phyloP scores from a whole-genome alignment of 2,888 invertebrate species.

The Tineola bisselliella region DNA sequence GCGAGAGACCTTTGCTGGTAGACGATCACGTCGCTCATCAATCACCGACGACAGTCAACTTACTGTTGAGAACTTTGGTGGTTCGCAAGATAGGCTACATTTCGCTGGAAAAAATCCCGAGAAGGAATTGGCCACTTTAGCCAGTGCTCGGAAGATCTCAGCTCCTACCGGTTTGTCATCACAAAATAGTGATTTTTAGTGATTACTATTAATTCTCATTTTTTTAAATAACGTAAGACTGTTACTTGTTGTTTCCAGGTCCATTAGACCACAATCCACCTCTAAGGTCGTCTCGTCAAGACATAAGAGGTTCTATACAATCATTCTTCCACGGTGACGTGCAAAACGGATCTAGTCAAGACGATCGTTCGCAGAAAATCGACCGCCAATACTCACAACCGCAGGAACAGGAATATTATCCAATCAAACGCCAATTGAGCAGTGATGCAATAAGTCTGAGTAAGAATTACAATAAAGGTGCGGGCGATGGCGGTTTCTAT shows the following conservation, averaged over 20 bases:
- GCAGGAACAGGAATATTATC: constrained; percentile 21
- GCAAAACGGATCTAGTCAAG: constrained; percentile 47
- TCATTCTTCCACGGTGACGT: constrained; percentile 70
- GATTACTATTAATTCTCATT: too few relatives aligned
- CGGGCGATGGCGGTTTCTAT: constrained; percentile 54
- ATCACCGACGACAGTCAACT: constrained; percentile 86
- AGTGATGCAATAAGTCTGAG: constrained; percentile 63
- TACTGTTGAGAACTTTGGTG: constrained; percentile 93
- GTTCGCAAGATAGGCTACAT: constrained; percentile 84
- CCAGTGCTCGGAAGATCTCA: constrained; percentile 52
- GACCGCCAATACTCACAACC: constrained; percentile 70
- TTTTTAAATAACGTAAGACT: too few relatives aligned
- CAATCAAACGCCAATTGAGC: constrained; percentile 67
- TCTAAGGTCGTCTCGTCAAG: constrained; percentile 78
- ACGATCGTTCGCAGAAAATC: constrained; percentile 45
- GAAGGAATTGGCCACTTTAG: constrained; percentile 71
- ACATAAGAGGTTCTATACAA: constrained; percentile 76
- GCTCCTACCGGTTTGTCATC: constrained; percentile 54
- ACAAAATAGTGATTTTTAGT: too few relatives aligned
- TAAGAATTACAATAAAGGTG: constrained; percentile 41
- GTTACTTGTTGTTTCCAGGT: constrained; percentile 28
- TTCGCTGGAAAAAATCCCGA: constrained; percentile 86
- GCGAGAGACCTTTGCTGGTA: constrained; percentile 73
- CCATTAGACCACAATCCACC: constrained; percentile 74
- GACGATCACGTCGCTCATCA: constrained; percentile 85